These are phyloP conservation scores for Alloscopus bannaensis DNA, from an alignment of 2,888 invertebrate species.

Conservation along the genomic window DNA sequence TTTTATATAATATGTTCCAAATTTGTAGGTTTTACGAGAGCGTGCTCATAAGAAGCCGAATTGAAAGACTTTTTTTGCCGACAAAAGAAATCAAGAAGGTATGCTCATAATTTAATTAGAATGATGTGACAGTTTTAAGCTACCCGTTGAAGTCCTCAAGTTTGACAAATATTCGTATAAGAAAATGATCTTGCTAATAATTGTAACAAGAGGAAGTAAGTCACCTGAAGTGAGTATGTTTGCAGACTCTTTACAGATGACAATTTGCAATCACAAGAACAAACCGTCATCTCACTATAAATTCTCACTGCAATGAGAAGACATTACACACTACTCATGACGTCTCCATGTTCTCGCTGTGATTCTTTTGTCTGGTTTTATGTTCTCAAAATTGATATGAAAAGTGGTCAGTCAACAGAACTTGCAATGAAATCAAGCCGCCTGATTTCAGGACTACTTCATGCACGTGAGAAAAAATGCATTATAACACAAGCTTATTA, in stretches of 20 bases:
- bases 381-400: slow-evolving; percentile 14
- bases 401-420: slow-evolving; percentile 1
- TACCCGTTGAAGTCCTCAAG: not conserved
- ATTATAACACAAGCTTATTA: slow-evolving; percentile 5
- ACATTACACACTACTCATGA: no score
- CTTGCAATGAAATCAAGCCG: slow-evolving; percentile 14
- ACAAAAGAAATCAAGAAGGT: not conserved
- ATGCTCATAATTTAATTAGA: slow-evolving; percentile 13
- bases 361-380: no score
- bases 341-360: no score
- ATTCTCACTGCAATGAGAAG: no score
- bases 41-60: not conserved
- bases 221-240: no score
- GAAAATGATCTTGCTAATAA: no score
- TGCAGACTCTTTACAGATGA: no score
- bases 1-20: slow-evolving; percentile 15
- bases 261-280: no score
- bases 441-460: no score
- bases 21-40: not conserved
- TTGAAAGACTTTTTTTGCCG: not conserved
- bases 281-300: no score
- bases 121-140: not conserved
- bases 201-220: no score
- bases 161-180: no score
- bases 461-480: slow-evolving; percentile 25